Base-by-base conservation (phyloP, 2,888 invertebrate genomes). In the Punctoribates punctum region DNA sequence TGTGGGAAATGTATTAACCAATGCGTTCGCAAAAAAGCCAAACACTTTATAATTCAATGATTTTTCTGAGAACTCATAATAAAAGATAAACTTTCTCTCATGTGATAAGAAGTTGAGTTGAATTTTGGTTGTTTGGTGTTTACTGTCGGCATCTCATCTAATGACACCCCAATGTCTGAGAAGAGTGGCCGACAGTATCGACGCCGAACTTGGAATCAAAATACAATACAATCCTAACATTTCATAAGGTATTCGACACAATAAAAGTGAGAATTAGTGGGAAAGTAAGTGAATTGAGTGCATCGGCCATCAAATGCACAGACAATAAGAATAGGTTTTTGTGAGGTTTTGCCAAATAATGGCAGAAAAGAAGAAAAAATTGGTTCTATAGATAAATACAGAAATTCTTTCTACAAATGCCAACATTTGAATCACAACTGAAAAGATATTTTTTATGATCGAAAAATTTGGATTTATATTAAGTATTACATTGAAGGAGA, bases 251-350 rank as follows among this genome's bases (percentile, higher is more conserved):
- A 25, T 72, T 72, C 23, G 8, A 38, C 27, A 38, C 11, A 72
- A 72, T 72, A 25, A 72, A 72, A 72, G 72, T 48, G 25, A 72
- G 23, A 72, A 46, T 46, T 25, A 46, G 25, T 72, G 65, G 34
- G 38, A 38, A 65, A 38, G 51, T 57, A 25, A 57, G 34, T 62
- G 62, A 25, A 34, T 62, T 62, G 34, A 67, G 65, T 72, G 72
- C 72, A 72, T 48, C 25, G 72, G 48, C 72, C 72, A 42, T 72
- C 42, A 72, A 72, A 72, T 25, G 20, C 20, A 20, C 20, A 13
- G 23, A 15, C 38, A 67, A 67, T 60, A 60, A 60, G 15, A 60
- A 60, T 60, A 60, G 27, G 17, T 51, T 20, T 48, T 51, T 20
- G 60, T 27, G 27, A 27, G 23, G 57, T 25, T 65, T 65, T 67